Evolutionary conservation across 2,797 vertebrate genomes (phyloP).

Genomic region (Girardinus metallicus): DNA sequence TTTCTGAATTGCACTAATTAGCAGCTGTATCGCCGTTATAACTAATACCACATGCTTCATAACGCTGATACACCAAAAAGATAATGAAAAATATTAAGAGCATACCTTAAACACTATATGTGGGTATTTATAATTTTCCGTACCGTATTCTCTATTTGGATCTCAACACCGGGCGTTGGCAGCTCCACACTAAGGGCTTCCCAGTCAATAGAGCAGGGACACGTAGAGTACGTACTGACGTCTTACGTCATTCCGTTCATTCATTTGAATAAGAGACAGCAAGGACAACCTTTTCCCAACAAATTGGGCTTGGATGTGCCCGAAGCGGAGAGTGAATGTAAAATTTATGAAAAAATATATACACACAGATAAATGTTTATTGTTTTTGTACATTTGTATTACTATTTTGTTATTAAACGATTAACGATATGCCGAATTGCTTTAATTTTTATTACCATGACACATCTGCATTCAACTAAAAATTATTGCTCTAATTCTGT

Average conservation of each 20-base stretch:
- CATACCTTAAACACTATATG: not conserved
- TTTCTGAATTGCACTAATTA: slow-evolving; percentile 12
- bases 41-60: rapidly evolving
- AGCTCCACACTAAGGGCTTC: slow-evolving; percentile 84
- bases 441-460: not conserved
- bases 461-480: not conserved
- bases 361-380: not conserved
- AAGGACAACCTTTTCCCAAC: not conserved
- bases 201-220: slow-evolving; percentile 80
- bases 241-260: slow-evolving; percentile 57
- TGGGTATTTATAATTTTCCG: slow-evolving; percentile 15
- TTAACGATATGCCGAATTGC: not conserved
- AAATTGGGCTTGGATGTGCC: not conserved
- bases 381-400: not conserved
- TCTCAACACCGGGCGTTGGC: slow-evolving; percentile 87
- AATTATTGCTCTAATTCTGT: not conserved
- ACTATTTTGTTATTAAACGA: not conserved
- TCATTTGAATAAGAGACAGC: not conserved
- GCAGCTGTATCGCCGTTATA: not conserved
- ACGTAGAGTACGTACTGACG: slow-evolving; percentile 47
- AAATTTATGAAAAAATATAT: not conserved
- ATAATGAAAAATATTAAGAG: rapidly evolving
- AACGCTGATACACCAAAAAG: rapidly evolving
- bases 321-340: no score
- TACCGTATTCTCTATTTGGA: slow-evolving; percentile 79